Evolutionary conservation across 37 sponge, comb jelly and placozoan species (phyloP).

Genomic region (Cliona cf. orientalis): DNA sequence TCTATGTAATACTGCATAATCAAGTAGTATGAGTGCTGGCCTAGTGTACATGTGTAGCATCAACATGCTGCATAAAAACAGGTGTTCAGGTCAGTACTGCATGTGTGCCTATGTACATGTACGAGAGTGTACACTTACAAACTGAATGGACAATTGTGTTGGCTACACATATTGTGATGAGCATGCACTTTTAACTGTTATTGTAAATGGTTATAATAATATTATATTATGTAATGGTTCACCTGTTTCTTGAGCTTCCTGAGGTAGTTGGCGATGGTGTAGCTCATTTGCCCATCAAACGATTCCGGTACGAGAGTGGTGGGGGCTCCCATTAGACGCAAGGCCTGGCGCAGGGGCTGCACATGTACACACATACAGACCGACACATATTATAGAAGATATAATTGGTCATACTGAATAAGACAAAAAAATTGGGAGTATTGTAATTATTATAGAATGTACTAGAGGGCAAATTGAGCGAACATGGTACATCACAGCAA

Average conservation of each 20-base stretch:
- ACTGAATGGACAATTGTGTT: background rate
- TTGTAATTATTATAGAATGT: too few species aligned
- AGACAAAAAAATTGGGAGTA: too few species aligned
- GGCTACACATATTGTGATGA: background rate
- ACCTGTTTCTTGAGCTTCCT: constrained; percentile 89
- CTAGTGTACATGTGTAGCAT: too few species aligned
- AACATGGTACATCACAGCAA: too few species aligned
- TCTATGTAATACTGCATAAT: too few species aligned
- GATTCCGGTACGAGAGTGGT: constrained; percentile 71
- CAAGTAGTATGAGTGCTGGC: too few species aligned
- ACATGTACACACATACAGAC: too few species aligned
- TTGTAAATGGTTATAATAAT: background rate
- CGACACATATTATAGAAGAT: too few species aligned
- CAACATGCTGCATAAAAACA: too few species aligned
- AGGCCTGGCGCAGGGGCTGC: constrained; percentile 86
- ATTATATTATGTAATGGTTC: background rate
- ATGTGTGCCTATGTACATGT: background rate
- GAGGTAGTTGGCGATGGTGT: constrained; percentile 64
- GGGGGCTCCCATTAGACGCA: constrained; percentile 84
- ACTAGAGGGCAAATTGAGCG: too few species aligned
- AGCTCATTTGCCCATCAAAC: constrained; percentile 84
- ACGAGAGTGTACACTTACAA: background rate
- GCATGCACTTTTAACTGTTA: background rate
- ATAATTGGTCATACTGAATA: too few species aligned
- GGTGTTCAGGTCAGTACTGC: too few species aligned